Base-by-base conservation (phyloP, 2,888 invertebrate species). In the Pycnomerus fuliginosus region DNA sequence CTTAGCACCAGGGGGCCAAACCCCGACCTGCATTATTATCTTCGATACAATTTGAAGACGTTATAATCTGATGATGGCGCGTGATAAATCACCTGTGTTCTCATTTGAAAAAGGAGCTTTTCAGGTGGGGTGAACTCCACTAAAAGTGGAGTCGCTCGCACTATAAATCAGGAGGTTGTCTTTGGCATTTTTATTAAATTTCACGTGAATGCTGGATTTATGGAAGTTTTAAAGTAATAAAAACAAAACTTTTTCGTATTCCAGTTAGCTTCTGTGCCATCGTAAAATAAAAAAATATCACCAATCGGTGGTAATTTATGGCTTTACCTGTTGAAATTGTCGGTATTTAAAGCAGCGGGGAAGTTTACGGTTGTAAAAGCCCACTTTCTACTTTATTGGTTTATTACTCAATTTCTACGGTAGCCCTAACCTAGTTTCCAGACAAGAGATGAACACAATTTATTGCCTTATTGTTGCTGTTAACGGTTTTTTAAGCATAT, bases 81-180 rank as follows among this genome's bases (percentile, higher is more conserved):
- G 25, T 34, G 41, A 41, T 41, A 41, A 41, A 41, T 41, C 41
- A 41, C 34, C 28, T n/a, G n/a, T 34, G 33, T 41, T 33, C 33
- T 44, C 17, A 44, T 44, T 44, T 44, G 27, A 44, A 33, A 40
- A 27, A 14, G 29, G 13, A 23, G 24, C 36, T 36, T 24, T 33
- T 44, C 34, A 41, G 40, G 38, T 41, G 24, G 29, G 28, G 13
- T 28, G 24, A 42, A 43, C 28, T 44, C 32, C 37, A 31, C 29
- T 34, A 32, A 37, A 36, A 38, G 16, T 43, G 27, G 38, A 37
- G 40, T 44, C 22, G 29, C n/a, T n/a, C 87, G 28, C 24, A 23
- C 29, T 40, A 44, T 48, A 48, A 48, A 48, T 48, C 48, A 48
- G 24, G 20, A 45, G 34, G 36, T 35, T 48, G 48, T 48, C 48